Evolutionary conservation across 37 sponge, comb jelly and placozoan genomes (phyloP).

Genomic region (Cladorhizidae sp.): DNA sequence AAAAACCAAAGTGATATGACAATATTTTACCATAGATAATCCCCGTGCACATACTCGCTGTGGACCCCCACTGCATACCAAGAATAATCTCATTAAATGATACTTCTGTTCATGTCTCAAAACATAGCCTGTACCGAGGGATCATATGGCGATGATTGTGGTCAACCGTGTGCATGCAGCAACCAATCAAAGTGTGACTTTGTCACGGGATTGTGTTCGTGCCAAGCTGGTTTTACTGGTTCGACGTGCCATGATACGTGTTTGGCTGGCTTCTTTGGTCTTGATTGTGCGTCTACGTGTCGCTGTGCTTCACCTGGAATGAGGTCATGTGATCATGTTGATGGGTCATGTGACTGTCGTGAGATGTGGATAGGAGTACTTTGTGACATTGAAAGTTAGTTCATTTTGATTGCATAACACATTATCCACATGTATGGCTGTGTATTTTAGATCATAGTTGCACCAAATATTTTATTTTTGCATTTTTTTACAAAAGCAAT

Average conservation of each 20-base stretch:
- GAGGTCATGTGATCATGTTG: slow-evolving; percentile 29
- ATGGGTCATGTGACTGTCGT: slow-evolving; percentile 50
- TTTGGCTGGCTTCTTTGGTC: slow-evolving; percentile 39
- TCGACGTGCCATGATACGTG: slow-evolving; percentile 33
- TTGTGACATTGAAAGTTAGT: slow-evolving; percentile 27
- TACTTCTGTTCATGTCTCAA: neutral
- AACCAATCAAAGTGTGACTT: slow-evolving; percentile 24
- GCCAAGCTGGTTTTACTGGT: slow-evolving; percentile 59
- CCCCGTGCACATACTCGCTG: too few species aligned
- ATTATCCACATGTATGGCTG: too few species aligned
- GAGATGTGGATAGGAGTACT: slow-evolving; percentile 43
- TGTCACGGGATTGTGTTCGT: slow-evolving; percentile 51
- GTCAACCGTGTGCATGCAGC: slow-evolving; percentile 39
- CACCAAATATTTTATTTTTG: too few species aligned
- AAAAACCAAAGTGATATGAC: too few species aligned
- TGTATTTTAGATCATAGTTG: too few species aligned
- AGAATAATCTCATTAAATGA: too few species aligned
- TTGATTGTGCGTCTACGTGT: slow-evolving; percentile 38
- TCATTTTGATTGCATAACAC: too few species aligned
- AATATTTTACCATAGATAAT: too few species aligned
- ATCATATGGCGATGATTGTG: slow-evolving; percentile 59
- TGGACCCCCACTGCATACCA: too few species aligned
- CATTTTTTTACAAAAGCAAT: too few species aligned
- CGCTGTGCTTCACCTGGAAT: slow-evolving; percentile 21
- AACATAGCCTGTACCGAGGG: slow-evolving; percentile 44